These are phyloP conservation scores for Lepidocyrtoides sp. DNA, from an alignment of 2,888 invertebrate genomes.

Conservation along the genomic window DNA sequence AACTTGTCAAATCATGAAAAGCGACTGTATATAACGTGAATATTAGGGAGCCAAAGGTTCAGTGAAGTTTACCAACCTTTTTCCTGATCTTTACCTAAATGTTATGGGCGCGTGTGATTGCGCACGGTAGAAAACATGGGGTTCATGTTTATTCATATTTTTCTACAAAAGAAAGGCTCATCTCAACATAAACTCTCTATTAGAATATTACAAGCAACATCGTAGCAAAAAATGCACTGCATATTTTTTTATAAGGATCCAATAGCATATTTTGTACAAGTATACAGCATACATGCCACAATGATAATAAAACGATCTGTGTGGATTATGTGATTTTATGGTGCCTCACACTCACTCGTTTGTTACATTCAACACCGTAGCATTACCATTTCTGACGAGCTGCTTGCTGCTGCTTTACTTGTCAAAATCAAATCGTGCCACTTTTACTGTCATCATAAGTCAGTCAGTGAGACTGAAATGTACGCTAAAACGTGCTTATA, in stretches of 20 bases:
- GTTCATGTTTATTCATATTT: conserved; percentile 49
- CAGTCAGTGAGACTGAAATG: conserved; percentile 74
- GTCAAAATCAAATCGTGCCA: conserved; percentile 79
- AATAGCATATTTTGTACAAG: neutral
- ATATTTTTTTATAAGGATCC: neutral
- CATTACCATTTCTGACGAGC: conserved; percentile 54
- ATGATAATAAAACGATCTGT: conserved; percentile 25
- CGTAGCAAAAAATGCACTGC: neutral
- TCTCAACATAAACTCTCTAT: neutral
- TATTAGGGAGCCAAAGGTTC: conserved; percentile 44
- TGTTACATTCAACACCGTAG: conserved; percentile 18
- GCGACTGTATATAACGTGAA: neutral
- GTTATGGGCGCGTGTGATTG: conserved; percentile 39
- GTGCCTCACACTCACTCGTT: conserved; percentile 35
- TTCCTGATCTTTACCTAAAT: neutral
- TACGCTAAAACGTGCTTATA: conserved; percentile 66
- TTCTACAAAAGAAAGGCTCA: conserved; percentile 17
- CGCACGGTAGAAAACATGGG: neutral
- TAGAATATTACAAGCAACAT: neutral
- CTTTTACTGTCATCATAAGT: conserved; percentile 79
- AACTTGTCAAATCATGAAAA: conserved; percentile 50
- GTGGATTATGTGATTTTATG: conserved; percentile 60
- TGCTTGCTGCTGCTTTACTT: conserved; percentile 59
- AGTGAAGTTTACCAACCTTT: conserved; percentile 33
- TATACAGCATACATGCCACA: neutral